Percentiles rank a stretch among this genome's conserved stretches.
Conservation (phyloP, 2,113 vertebrate genomes). For the Pachyramphus minor region DNA sequence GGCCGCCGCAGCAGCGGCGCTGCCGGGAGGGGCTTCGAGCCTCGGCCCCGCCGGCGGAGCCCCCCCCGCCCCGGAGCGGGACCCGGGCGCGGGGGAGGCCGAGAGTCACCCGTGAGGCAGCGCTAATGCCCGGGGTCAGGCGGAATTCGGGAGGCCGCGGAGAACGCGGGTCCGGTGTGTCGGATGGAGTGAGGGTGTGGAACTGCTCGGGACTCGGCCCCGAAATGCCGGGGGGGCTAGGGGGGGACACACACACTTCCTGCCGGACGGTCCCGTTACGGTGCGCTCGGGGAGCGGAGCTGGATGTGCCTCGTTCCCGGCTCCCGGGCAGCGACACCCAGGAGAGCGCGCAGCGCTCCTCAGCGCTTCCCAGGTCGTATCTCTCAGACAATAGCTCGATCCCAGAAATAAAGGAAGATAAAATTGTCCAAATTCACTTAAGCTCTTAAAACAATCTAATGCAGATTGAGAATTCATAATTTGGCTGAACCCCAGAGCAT, state of each 20-base stretch:
- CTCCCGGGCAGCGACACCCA: neutral
- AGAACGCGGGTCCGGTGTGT: too few relatives aligned
- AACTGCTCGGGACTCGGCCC: neutral
- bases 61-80: neutral
- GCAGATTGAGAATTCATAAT: too few relatives aligned
- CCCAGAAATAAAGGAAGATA: too few relatives aligned
- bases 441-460: neutral
- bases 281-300: neutral
- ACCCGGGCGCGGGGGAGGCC: neutral
- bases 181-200: neutral
- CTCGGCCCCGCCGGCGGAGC: neutral
- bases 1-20: neutral
- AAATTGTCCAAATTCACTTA: neutral
- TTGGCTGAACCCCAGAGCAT: neutral
- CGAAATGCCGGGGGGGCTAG: neutral
- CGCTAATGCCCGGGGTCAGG: neutral
- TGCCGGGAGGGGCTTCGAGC: neutral
- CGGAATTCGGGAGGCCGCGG: neutral
- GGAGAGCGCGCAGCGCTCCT: neutral
- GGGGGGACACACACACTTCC: neutral
- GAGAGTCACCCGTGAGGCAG: accelerated
- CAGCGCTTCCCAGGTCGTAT: neutral
- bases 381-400: neutral
- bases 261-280: neutral
- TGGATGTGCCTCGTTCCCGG: neutral